Base-by-base conservation (phyloP, 2,113 vertebrate species). In the Hiodon tergisus region DNA sequence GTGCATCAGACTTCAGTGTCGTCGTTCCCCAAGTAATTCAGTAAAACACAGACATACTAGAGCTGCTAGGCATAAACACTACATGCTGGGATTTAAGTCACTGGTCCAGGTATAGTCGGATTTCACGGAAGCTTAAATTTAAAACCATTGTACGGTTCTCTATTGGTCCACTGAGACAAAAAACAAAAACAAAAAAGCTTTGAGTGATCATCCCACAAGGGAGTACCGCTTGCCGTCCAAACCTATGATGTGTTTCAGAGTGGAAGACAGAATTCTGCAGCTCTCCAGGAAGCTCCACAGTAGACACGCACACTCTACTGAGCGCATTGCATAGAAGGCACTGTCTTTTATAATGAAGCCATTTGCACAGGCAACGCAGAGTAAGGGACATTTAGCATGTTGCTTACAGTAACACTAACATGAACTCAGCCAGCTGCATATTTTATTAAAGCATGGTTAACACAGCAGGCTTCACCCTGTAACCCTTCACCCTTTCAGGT, bases 51-150 rank as follows among this genome's bases (percentile, higher is more conserved):
- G 86, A 85, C 77, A 83, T 83, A 81, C 76, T 77, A 74, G 83
- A 80, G 77, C 71, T 75, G 73, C 50, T 31, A 72, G 55, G 66
- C 67, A 62, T 78, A 54, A 47, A 48, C 68, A 73, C 77, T 78
- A 78, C 77, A 63, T 76, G 77, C 78, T 71, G 77, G 80, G 78
- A 84, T 79, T 81, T 55, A 72, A 75, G 75, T 57, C 85, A 85
- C 72, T 81, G 79, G 79, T 81, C 80, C 77, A 81, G 80, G 72
- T 85, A 84, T 79, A 75, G 79, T 71, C 63, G 82, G 81, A 87
- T 87, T 87, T 90, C 79, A 89, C 77, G 86, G 78, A 81, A 82
- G 85, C 85, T 89, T 90, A 88, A 77, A 87, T 87, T 84, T 86
- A 85, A 84, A 72, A 76, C 78, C 67, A 67, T 79, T 73, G 78